These are phyloP conservation scores for Lottia gigantea DNA, from an alignment of 2,888 invertebrate species.

Conservation along the genomic window DNA sequence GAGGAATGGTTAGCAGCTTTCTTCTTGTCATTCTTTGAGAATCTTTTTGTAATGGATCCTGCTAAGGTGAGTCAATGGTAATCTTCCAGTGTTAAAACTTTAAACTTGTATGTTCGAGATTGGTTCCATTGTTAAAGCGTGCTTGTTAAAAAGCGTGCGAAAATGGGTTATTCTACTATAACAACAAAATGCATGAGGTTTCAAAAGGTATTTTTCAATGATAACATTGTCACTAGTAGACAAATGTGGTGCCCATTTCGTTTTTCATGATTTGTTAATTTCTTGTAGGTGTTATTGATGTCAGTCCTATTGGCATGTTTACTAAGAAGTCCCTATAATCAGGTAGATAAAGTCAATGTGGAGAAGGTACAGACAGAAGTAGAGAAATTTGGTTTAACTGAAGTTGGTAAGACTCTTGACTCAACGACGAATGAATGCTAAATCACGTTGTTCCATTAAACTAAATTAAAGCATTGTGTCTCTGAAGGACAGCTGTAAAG, in stretches of 20 bases:
- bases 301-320: constrained; percentile 23
- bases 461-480: too few relatives aligned
- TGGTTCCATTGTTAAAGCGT: too few relatives aligned
- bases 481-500: too few relatives aligned
- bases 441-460: too few relatives aligned
- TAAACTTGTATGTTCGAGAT: too few relatives aligned
- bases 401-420: constrained; percentile 20
- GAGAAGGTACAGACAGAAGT: constrained; percentile 21
- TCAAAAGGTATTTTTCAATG: too few relatives aligned
- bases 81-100: too few relatives aligned
- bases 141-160: too few relatives aligned
- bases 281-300: constrained; percentile 22
- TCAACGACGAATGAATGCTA: too few relatives aligned
- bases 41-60: constrained; percentile 66
- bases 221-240: too few relatives aligned
- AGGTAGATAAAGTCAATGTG: constrained; percentile 19
- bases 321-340: constrained; percentile 20
- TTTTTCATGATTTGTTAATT: background rate
- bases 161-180: too few relatives aligned
- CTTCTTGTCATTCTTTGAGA: constrained; percentile 63
- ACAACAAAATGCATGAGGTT: too few relatives aligned
- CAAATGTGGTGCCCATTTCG: background rate
- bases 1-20: constrained; percentile 69
- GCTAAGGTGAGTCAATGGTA: constrained; percentile 55
- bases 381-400: constrained; percentile 18